A percentile compares a stretch with the other conserved stretches of the same genome.
phyloP scores from a whole-genome alignment of 1,140 invertebrate species.

The Frieseomelitta varia region DNA sequence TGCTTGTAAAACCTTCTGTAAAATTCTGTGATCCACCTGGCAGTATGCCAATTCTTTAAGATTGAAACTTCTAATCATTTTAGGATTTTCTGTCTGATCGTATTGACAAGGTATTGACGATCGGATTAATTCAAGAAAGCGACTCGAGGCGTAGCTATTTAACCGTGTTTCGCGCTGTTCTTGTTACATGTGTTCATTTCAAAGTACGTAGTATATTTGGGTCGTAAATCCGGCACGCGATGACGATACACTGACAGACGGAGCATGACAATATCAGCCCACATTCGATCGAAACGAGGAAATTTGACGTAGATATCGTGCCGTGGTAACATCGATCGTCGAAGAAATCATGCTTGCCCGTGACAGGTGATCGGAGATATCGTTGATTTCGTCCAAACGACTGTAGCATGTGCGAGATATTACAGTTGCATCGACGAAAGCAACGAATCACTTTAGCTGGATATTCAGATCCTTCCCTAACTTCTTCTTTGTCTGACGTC shows the following conservation, averaged over 20 bases:
- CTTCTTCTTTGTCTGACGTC: neutral
- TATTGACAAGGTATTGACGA: neutral
- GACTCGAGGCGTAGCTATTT: conserved; percentile 36
- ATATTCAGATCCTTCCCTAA: too few relatives aligned
- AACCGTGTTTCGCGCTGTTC: conserved; percentile 28
- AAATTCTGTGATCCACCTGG: neutral
- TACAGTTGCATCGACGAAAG: neutral
- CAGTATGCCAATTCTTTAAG: neutral
- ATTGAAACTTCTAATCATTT: neutral
- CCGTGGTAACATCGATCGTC: neutral
- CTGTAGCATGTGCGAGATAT: neutral
- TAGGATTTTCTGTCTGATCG: neutral
- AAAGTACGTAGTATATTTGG: conserved; percentile 1
- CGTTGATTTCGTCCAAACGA: conserved; percentile 4
- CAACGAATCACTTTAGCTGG: neutral
- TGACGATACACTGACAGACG: conserved; percentile 42
- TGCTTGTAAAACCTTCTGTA: neutral
- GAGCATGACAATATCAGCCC: conserved; percentile 57
- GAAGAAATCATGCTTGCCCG: neutral
- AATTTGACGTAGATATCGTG: conserved; percentile 38
- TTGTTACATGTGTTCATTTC: neutral
- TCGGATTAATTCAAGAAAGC: conserved; percentile 45
- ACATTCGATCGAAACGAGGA: conserved; percentile 45
- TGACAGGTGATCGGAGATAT: conserved; percentile 42
- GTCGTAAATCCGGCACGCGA: conserved; percentile 42